Conservation (phyloP, 2,113 vertebrate genomes). For the Lagopus leucura region DNA sequence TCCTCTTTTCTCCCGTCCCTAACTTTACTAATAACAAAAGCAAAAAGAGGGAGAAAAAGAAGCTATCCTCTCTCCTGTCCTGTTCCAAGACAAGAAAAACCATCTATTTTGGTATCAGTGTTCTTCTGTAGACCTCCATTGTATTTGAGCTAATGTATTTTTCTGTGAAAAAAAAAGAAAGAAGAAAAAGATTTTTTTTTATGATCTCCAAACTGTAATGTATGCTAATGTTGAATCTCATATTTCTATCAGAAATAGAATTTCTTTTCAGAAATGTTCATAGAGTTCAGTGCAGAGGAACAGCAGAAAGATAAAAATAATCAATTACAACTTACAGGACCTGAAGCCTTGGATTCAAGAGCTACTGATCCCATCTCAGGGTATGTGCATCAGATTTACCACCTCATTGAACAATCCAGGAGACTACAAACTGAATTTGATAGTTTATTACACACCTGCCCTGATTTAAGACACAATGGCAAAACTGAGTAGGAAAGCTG, state of each 20-base stretch:
- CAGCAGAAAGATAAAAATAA: neutral
- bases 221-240: neutral
- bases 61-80: rapidly evolving
- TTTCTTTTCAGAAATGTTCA: neutral
- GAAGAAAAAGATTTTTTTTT: neutral
- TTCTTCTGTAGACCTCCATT: neutral
- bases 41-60: neutral
- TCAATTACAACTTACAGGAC: neutral
- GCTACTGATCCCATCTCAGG: neutral
- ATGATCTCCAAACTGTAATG: neutral
- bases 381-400: neutral
- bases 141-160: neutral
- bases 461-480: neutral
- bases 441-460: neutral
- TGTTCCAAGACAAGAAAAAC: neutral
- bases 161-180: neutral
- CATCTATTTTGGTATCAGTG: rapidly evolving
- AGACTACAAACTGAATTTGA: neutral
- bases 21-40: neutral
- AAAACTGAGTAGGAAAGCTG: neutral
- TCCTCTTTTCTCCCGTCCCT: neutral
- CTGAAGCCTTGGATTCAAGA: neutral
- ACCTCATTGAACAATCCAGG: neutral
- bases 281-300: neutral
- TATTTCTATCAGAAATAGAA: neutral